Evolutionary conservation across 2,888 invertebrate genomes (phyloP).

Genomic region (Trichopoda pennipes): DNA sequence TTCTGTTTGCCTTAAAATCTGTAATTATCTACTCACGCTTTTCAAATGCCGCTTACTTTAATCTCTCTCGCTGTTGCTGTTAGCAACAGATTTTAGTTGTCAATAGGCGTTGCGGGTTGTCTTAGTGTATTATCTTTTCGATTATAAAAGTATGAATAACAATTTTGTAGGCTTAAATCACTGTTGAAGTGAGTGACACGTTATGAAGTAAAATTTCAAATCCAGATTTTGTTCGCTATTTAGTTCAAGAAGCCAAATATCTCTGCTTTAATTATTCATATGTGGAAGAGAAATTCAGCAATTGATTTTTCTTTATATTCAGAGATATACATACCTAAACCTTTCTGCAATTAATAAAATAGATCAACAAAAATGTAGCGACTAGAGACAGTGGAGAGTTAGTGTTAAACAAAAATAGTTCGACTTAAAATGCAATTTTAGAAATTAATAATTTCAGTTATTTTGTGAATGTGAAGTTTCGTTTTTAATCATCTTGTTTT

Average conservation of each 20-base stretch:
- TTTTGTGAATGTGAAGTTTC: no score
- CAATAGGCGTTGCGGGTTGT: conserved; percentile 45
- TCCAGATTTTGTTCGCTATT: conserved; percentile 37
- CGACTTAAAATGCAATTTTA: no score
- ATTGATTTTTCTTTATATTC: not conserved
- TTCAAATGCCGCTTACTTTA: not conserved
- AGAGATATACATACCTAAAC: no score
- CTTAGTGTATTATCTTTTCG: conserved; percentile 21
- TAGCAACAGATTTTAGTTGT: conserved; percentile 38
- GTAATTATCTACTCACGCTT: conserved; percentile 43
- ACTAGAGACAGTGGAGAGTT: no score
- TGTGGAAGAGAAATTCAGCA: not conserved
- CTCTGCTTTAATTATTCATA: not conserved
- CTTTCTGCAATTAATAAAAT: no score
- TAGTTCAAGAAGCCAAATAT: not conserved
- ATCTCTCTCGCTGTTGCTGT: not conserved
- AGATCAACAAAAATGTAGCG: no score
- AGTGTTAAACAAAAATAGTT: no score
- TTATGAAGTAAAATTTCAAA: conserved; percentile 61
- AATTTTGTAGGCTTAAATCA: conserved; percentile 50
- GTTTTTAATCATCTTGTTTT: no score
- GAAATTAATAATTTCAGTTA: no score
- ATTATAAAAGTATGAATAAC: conserved; percentile 45
- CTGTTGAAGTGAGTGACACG: conserved; percentile 55
- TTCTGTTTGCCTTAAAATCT: conserved; percentile 46